Evolutionary conservation across 2,113 vertebrate species (phyloP), one percentile per base, ranked within the genome.

Genomic region (Tachysurus vachellii): DNA sequence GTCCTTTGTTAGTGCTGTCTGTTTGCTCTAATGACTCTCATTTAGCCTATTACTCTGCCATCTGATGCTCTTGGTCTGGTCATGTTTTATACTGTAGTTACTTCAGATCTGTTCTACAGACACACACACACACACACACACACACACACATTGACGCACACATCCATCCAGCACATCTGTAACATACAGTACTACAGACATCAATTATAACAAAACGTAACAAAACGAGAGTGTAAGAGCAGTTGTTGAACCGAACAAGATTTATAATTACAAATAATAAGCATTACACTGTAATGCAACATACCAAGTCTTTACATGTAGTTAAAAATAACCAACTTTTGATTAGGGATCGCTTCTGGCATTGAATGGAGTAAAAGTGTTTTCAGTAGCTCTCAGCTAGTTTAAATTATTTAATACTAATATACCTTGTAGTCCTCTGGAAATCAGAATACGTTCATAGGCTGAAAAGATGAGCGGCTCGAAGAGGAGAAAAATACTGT

Each of bases 11-110:
- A 57, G 17, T 57, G 79, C 23, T 57, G 71, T 54, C 70, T 19
- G 56, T 28, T 87, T 61, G 50, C 62, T 86, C 73, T 88, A 88
- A 89, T 91, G 62, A 36, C 54, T 19, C 61, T 87, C 62, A 88
- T 85, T 88, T 83, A 47, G 77, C 42, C 75, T 85, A 75, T 88
- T 85, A 84, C 47, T 36, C 28, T 28, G 44, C 56, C 26, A n/a
- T 76, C n/a, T 28, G 12, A 54, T 77, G n/a, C 75, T 77, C 71
- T 2, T 26, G 21, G 36, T 75, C 42, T 12, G 71, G 36, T 75
- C 47, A 28, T 77, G 47, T 53, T 77, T 77, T 53, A 77, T 77
- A 50, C 47, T 50, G 47, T 50, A 54, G 75, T 17, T 54, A 9
- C 75, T 14, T 56, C 50, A 19, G 50, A 28, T 10, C 50, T 28